Base-by-base conservation (phyloP, 1,140 invertebrate genomes). In the Habropoda laboriosa region DNA sequence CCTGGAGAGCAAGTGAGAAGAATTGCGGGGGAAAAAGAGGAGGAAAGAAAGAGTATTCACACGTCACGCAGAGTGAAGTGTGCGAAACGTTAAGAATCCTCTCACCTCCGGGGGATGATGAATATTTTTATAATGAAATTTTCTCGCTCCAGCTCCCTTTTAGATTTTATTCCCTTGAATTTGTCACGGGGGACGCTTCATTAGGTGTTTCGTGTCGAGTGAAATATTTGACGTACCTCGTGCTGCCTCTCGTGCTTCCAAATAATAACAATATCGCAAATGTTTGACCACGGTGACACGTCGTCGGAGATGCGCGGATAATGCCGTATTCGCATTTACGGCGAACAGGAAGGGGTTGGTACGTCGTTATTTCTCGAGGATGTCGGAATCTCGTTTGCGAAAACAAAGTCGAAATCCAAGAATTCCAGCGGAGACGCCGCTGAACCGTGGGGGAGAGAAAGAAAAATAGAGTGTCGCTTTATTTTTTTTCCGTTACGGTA, bases 401-500 rank as follows among this genome's bases (percentile, higher is more conserved):
- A 32, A 42, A 64, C 27, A 49, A 53, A 66, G 55, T 32, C 35
- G 30, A 42, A 55, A 3, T 18, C 16, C 24, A 16, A 5, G 60
- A n/a, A n/a, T 27, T 16, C 21, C 27, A 21, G 21, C 38, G 18
- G 18, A 45, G 13, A 51, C 10, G 55, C 2, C 30, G 55, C 2
- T 13, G 10, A 35, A n/a, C 30, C n/a, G 30, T 16, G 16, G 24
- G 24, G n/a, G n/a, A n/a, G n/a, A n/a, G n/a, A n/a, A n/a, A n/a
- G n/a, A n/a, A n/a, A 13, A 27, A 47, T 42, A 45, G n/a, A n/a
- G 21, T 38, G n/a, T 21, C 45, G 58, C 57, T 63, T 60, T 24
- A 30, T 6, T 67, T 35, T 35, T 68, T 35, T 68, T n/a, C n/a
- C n/a, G n/a, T n/a, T n/a, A 35, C 60, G 47, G 21, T 79, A 79